Percentiles rank a stretch among this genome's conserved stretches.
Conservation (phyloP, 2,888 invertebrate species). For the Hemistola chrysoprasaria region DNA sequence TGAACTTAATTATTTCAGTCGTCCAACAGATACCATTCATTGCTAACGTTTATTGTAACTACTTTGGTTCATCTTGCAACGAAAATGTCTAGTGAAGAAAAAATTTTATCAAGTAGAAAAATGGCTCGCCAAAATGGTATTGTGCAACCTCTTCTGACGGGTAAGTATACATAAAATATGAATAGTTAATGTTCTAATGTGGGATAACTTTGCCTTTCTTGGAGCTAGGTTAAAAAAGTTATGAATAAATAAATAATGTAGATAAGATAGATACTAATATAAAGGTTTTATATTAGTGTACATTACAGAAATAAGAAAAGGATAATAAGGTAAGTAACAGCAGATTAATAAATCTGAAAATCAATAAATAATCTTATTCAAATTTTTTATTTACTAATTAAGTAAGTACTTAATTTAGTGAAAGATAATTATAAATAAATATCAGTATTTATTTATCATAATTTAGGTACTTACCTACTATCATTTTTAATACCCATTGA, state of each 20-base stretch:
- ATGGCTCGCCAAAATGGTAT: constrained; percentile 89
- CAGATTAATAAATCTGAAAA: too few species aligned
- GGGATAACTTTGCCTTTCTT: too few species aligned
- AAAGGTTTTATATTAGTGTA: background rate
- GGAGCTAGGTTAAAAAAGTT: constrained; percentile 50
- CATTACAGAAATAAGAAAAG: too few species aligned
- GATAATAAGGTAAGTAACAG: too few species aligned
- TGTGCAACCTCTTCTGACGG: constrained; percentile 94
- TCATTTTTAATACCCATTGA: too few species aligned
- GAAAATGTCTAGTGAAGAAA: constrained; percentile 67
- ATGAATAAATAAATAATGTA: constrained; percentile 22
- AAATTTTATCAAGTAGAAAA: constrained; percentile 47
- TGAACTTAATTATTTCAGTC: constrained; percentile 75
- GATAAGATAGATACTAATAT: background rate
- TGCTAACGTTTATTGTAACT: constrained; percentile 49
- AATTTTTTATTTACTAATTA: too few species aligned
- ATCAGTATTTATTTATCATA: too few species aligned
- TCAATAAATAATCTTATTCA: too few species aligned
- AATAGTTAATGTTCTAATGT: background rate
- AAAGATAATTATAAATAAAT: too few species aligned
- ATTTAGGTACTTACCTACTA: too few species aligned
- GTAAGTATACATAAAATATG: constrained; percentile 70
- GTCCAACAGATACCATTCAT: constrained; percentile 55
- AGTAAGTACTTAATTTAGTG: too few species aligned
- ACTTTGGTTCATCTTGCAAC: constrained; percentile 34